phyloP scores from a whole-genome alignment of 2,113 vertebrate genomes.

The Megaleporinus macrocephalus region DNA sequence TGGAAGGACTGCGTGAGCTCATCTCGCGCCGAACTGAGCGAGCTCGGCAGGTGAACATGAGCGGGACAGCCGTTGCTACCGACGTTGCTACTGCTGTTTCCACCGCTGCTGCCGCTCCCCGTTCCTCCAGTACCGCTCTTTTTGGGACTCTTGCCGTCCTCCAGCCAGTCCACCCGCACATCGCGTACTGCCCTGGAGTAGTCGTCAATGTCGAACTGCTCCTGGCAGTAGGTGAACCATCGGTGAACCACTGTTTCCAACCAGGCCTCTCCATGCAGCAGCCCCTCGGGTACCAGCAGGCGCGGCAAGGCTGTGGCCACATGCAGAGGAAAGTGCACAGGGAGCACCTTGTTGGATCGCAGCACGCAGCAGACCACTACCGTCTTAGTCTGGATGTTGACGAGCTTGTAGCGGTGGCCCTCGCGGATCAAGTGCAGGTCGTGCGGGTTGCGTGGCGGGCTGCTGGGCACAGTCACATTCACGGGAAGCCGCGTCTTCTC shows the following conservation, averaged over 20 bases:
- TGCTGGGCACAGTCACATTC: constrained; percentile 90
- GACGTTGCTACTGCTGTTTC: constrained; percentile 52
- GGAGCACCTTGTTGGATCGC: constrained; percentile 89
- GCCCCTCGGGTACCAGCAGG: constrained; percentile 88
- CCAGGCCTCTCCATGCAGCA: constrained; percentile 89
- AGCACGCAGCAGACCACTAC: constrained; percentile 94
- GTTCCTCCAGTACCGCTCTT: constrained; percentile 67
- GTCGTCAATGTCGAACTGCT: constrained; percentile 96
- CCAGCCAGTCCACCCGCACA: constrained; percentile 90
- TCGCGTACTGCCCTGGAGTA: constrained; percentile 95
- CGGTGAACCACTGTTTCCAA: constrained; percentile 90
- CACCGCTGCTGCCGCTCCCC: constrained; percentile 61
- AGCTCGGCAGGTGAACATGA: constrained; percentile 88
- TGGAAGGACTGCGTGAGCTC: constrained; percentile 98
- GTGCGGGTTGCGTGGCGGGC: constrained; percentile 91
- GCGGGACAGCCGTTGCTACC: constrained; percentile 77
- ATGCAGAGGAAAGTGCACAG: constrained; percentile 93
- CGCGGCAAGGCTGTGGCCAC: constrained; percentile 81
- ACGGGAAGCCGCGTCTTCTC: constrained; percentile 96
- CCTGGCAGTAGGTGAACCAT: constrained; percentile 92
- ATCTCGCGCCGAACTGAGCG: constrained; percentile 91
- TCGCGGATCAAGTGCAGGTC: constrained; percentile 96
- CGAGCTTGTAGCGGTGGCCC: constrained; percentile 96
- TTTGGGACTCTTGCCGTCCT: constrained; percentile 93
- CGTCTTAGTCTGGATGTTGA: constrained; percentile 96